phyloP scores from a whole-genome alignment of 2,888 invertebrate genomes.

The Yponomeuta plumbellus region DNA sequence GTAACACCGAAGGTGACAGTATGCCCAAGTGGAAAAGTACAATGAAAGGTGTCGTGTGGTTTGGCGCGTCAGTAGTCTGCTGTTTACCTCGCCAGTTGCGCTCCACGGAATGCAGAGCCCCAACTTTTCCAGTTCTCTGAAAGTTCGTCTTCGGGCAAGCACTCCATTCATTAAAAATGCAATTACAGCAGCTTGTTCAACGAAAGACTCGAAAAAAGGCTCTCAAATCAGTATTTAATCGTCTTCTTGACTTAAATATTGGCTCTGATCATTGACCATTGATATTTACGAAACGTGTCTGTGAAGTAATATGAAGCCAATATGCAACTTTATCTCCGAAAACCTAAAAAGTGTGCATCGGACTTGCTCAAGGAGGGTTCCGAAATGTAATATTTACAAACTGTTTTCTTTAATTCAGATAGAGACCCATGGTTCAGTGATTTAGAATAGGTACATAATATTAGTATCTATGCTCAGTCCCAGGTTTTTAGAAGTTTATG shows the following conservation, averaged over 20 bases:
- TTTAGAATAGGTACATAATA: too few relatives aligned
- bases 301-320: background rate
- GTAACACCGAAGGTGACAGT: background rate
- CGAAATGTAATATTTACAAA: too few relatives aligned
- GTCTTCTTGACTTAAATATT: background rate
- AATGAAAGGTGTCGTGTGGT: conserved; percentile 54
- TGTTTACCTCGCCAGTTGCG: background rate
- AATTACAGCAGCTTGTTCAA: background rate
- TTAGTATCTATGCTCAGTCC: too few relatives aligned
- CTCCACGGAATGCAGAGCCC: conserved; percentile 5
- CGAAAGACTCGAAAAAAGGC: background rate
- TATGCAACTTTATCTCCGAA: too few relatives aligned
- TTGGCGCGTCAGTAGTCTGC: conserved; percentile 1
- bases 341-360: too few relatives aligned
- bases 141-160: background rate
- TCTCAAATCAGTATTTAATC: background rate
- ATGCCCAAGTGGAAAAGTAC: conserved; percentile 29
- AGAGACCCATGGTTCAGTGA: too few relatives aligned
- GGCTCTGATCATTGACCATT: background rate
- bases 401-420: too few relatives aligned
- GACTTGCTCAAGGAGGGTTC: too few relatives aligned
- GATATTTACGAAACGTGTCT: background rate
- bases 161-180: conserved; percentile 11
- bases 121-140: conserved; percentile 8
- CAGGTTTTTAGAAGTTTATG: too few relatives aligned